Evolutionary conservation across 2,888 invertebrate genomes (phyloP).

Genomic region (Listrodromus nycthemerus): DNA sequence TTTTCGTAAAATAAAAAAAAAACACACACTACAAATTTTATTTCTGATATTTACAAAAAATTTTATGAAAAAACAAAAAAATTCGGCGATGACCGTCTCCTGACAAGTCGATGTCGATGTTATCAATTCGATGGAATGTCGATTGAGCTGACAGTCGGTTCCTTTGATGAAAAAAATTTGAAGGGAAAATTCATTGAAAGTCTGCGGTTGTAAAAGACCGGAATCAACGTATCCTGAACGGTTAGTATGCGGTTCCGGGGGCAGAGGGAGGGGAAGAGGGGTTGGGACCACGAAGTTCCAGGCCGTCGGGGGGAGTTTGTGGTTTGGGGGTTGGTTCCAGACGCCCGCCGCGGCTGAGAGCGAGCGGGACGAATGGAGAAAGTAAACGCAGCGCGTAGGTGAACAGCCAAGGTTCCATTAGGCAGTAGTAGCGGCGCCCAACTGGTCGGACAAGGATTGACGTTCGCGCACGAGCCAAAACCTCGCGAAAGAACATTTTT

Average conservation of each 20-base stretch:
- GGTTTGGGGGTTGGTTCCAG: slow-evolving; percentile 79
- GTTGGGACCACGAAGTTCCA: slow-evolving; percentile 55
- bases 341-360: slow-evolving; percentile 68
- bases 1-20: too few species aligned
- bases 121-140: not conserved
- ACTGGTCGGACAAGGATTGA: slow-evolving; percentile 66
- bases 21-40: too few species aligned
- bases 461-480: slow-evolving; percentile 4
- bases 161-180: slow-evolving; percentile 3
- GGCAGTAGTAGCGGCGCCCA: slow-evolving; percentile 41
- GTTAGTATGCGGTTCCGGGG: slow-evolving; percentile 77
- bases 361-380: slow-evolving; percentile 67
- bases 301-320: slow-evolving; percentile 70
- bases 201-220: slow-evolving; percentile 70
- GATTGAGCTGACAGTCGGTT: slow-evolving; percentile 5
- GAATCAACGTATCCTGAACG: slow-evolving; percentile 82
- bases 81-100: not conserved
- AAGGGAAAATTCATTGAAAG: slow-evolving; percentile 11
- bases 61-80: too few species aligned
- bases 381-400: slow-evolving; percentile 36
- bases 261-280: slow-evolving; percentile 57
- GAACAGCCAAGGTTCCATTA: slow-evolving; percentile 23
- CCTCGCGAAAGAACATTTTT: not conserved
- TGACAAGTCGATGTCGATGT: not conserved
- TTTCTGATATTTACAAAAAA: too few species aligned